These are phyloP conservation scores for Thelaira solivaga DNA, from an alignment of 2,888 invertebrate species.

Conservation along the genomic window DNA sequence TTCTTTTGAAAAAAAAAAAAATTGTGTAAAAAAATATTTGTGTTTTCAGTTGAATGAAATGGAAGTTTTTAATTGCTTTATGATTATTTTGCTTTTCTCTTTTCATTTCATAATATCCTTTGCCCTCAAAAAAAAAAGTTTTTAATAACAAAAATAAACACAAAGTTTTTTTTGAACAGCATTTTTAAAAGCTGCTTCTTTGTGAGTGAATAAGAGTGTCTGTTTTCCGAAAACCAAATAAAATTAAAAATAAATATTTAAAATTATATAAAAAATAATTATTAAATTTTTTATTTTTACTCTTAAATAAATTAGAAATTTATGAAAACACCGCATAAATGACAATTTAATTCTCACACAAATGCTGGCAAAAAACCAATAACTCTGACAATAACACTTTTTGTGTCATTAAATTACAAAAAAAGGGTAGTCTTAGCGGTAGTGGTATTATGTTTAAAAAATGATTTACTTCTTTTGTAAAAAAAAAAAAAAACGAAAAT, in stretches of 20 bases:
- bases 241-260: conserved; percentile 12
- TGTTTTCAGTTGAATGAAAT: conserved; percentile 72
- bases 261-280: not conserved
- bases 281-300: not conserved
- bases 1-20: conserved; percentile 17
- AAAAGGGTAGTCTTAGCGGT: too few species aligned
- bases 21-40: conserved; percentile 16
- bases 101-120: not conserved
- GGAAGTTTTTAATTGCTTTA: conserved; percentile 75
- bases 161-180: not conserved
- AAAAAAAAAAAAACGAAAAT: conserved; percentile 1
- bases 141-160: conserved; percentile 1
- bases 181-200: not conserved
- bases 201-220: not conserved
- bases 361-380: not conserved
- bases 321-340: too few species aligned
- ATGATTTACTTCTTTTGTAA: conserved; percentile 24
- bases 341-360: conserved; percentile 58
- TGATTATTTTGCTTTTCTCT: conserved; percentile 27
- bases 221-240: not conserved
- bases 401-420: not conserved
- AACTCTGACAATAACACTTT: conserved; percentile 8
- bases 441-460: conserved; percentile 36
- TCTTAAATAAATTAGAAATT: not conserved
- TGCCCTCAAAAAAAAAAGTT: not conserved